Percentiles rank a stretch among this genome's conserved stretches.
Evolutionary conservation across 2,797 vertebrate species (phyloP).

Genomic region (Philypnodon macrostomus): DNA sequence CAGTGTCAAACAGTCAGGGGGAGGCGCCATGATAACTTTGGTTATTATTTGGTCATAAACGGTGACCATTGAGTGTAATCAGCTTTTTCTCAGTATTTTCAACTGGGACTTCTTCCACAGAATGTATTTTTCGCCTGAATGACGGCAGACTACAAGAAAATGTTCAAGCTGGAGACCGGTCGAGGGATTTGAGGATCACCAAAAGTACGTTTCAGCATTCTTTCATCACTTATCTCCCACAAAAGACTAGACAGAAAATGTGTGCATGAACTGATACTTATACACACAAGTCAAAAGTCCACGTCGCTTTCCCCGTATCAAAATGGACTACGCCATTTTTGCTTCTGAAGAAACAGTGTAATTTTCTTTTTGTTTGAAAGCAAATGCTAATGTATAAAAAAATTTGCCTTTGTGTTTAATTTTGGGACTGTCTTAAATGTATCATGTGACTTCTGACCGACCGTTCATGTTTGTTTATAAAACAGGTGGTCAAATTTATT

Average conservation of each 20-base stretch:
- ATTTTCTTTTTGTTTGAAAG: slow-evolving; percentile 41
- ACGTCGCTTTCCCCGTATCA: slow-evolving; percentile 50
- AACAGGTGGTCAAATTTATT: slow-evolving; percentile 72
- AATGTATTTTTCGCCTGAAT: slow-evolving; percentile 23
- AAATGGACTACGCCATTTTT: slow-evolving; percentile 69
- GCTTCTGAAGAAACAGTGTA: slow-evolving; percentile 49
- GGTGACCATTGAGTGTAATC: neutral
- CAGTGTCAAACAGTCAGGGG: slow-evolving; percentile 42
- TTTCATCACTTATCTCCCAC: slow-evolving; percentile 35
- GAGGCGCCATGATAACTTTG: slow-evolving; percentile 11
- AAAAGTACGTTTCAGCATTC: slow-evolving; percentile 20
- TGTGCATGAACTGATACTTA: slow-evolving; percentile 68
- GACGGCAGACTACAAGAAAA: slow-evolving; percentile 28
- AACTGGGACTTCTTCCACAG: slow-evolving; percentile 22
- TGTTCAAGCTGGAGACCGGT: slow-evolving; percentile 47
- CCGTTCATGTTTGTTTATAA: slow-evolving; percentile 65
- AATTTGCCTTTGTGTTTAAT: slow-evolving; percentile 64
- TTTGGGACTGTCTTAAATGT: slow-evolving; percentile 67
- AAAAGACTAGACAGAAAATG: slow-evolving; percentile 41
- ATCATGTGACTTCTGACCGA: slow-evolving; percentile 55
- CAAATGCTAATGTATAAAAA: slow-evolving; percentile 49
- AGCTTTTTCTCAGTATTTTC: slow-evolving; percentile 2
- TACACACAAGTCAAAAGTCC: slow-evolving; percentile 65
- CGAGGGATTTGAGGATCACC: too few species aligned
- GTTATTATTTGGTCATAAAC: neutral